Evolutionary conservation across 2,797 vertebrate species (phyloP).

Genomic region (Nyctalus aviator): DNA sequence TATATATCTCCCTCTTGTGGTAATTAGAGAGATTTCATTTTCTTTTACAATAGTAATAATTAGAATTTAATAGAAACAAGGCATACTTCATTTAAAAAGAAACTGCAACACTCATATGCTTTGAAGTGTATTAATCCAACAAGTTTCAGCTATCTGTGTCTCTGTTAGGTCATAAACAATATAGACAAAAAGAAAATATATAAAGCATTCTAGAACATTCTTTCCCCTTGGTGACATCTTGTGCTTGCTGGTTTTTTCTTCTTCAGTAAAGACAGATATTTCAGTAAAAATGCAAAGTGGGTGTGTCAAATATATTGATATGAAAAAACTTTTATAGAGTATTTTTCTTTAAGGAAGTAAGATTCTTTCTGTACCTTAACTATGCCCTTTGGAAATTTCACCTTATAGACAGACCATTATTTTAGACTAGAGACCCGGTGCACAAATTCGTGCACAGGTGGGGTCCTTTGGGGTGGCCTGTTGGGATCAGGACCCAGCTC

Average conservation of each 20-base stretch:
- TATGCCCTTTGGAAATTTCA: slow-evolving; percentile 33
- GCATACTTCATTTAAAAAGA: slow-evolving; percentile 54
- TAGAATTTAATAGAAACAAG: slow-evolving; percentile 47
- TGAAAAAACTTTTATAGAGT: slow-evolving; percentile 40
- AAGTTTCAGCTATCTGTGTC: slow-evolving; percentile 24
- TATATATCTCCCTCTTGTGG: slow-evolving; percentile 69
- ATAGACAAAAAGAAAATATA: slow-evolving; percentile 48
- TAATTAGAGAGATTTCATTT: slow-evolving; percentile 76
- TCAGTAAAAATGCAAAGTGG: not conserved
- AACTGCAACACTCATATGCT: not conserved
- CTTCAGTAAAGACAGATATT: slow-evolving; percentile 52
- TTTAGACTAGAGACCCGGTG: too few relatives aligned
- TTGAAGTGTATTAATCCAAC: slow-evolving; percentile 58
- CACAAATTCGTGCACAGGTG: too few relatives aligned
- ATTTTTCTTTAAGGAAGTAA: slow-evolving; percentile 41
- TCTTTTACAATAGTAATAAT: slow-evolving; percentile 35
- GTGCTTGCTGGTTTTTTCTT: slow-evolving; percentile 29
- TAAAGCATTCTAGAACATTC: not conserved
- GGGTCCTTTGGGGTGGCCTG: too few relatives aligned
- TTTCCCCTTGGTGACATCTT: slow-evolving; percentile 61
- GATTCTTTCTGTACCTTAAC: not conserved
- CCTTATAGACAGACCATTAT: not conserved
- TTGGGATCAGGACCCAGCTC: too few relatives aligned
- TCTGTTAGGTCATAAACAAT: not conserved
- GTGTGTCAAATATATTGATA: slow-evolving; percentile 39